Percentiles rank a stretch among this genome's conserved stretches.
Evolutionary conservation across 2,888 invertebrate species (phyloP).

Genomic region (Lasioglossum figueresi): DNA sequence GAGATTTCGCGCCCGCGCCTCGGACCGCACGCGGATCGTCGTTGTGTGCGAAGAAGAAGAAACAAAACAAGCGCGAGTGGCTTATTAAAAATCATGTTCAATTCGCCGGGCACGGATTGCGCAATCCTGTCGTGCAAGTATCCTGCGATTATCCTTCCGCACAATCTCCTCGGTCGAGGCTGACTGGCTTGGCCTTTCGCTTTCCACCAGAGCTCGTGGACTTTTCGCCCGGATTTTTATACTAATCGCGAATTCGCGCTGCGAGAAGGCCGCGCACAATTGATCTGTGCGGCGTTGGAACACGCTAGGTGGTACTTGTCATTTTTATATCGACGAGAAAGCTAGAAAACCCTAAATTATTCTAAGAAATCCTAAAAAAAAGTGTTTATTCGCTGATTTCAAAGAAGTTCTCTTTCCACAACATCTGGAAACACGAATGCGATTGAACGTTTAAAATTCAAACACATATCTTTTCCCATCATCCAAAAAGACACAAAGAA

Average conservation of each 20-base stretch:
- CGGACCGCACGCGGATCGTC: neutral
- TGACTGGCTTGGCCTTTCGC: conserved; percentile 66
- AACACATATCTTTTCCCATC: too few species aligned
- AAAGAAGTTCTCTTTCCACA: too few species aligned
- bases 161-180: conserved; percentile 54
- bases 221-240: conserved; percentile 22
- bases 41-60: neutral
- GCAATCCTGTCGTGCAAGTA: conserved; percentile 57
- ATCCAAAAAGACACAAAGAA: neutral
- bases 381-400: too few species aligned
- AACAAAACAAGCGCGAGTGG: conserved; percentile 42
- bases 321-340: neutral
- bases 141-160: conserved; percentile 64
- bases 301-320: neutral
- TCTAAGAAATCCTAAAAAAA: too few species aligned
- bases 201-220: conserved; percentile 48
- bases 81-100: conserved; percentile 67
- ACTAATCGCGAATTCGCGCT: neutral
- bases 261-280: neutral
- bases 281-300: neutral
- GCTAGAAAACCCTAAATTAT: too few species aligned
- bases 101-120: conserved; percentile 60
- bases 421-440: too few species aligned
- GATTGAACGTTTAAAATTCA: too few species aligned
- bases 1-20: neutral